Evolutionary conservation across 2,888 invertebrate genomes (phyloP), one percentile per base, ranked within the genome.

Genomic region (Drosophila siamana): DNA sequence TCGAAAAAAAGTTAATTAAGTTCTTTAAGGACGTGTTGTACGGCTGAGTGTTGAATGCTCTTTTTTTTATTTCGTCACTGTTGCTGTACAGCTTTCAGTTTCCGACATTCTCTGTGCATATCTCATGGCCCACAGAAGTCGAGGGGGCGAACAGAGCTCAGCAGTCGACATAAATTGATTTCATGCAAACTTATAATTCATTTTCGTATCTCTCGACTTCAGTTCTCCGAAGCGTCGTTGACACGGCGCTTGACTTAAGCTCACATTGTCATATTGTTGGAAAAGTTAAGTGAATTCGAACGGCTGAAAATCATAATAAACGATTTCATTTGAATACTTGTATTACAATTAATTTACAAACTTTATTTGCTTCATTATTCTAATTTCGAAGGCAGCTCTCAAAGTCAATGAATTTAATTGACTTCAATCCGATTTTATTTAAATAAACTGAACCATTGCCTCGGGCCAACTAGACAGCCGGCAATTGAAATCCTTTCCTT

Each of bases 1-100:
- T 50, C 15, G 26, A 16, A 46, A 44, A 44, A 83, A 84, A 86
- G 86, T 86, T 86, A 85, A 86, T 85, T 85, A 86, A 86, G 81
- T 86, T 84, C 84, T 85, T 85, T 68, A 85, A 79, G 84, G 70
- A 86, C 83, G 76, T 78, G 72, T 73, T 73, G 69, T 56, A 50
- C 52, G 60, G 54, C 28, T 26, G 19, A 16, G 54, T 61, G 64
- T 22, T 57, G 61, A 56, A 68, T 65, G 60, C 33, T 44, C 43
- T 43, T 66, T 66, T 52, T 62, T 15, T 9, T 19, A 1, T 19
- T 19, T 19, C 19, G n/a, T n/a, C n/a, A n/a, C n/a, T n/a, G n/a
- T n/a, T n/a, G n/a, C n/a, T 13, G 36, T 36, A 5, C 1, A 36
- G 13, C 36, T 36, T 30, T 16, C 26, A 19, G 36, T 44, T 36